Base-by-base conservation (phyloP, 2,888 invertebrate genomes). In the Dorcus parallelipipedus region DNA sequence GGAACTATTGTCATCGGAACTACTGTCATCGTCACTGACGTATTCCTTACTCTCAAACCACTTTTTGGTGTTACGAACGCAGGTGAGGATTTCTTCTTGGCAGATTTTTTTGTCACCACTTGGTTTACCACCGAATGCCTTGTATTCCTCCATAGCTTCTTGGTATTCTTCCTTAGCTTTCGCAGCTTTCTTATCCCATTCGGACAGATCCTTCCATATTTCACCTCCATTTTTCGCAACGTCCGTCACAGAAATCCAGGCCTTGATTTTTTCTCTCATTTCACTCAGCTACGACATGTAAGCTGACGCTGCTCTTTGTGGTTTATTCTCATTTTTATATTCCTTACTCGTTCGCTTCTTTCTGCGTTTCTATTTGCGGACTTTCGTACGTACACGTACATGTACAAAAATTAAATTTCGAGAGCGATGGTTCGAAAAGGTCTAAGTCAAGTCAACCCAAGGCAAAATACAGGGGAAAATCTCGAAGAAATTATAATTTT, bases 211-310 rank as follows among this genome's bases (percentile, higher is more conserved):
- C 55, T 89, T 89, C 98, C 98, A 99, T 80, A 95, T 80, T 79
- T 97, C 96, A 17, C 97, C 97, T 38, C 87, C 97, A 76, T 91
- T 95, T 79, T 95, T 97, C 6, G 95, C 90, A 60, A 97, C 85
- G 72, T 98, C 98, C 0, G 94, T 93, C 38, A 97, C 85, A 66
- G 89, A 87, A 64, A 96, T 86, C 94, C 95, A 0, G 97, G 87
- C 83, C 68, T 96, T 88, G 62, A 99, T 93, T 63, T 84, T 79
- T 68, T 94, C 92, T 17, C 98, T 83, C 60, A 84, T 88, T 57
- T 91, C 94, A 74, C 93, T 95, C 54, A 98, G 81, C 95, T 96
- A 99, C 63, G 97, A 67, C 90, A 99, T 93, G 78, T 94, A 99
- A 0, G 95, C 97, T 0, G 95, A 89, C 41, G 87, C 79, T 0